A percentile compares a stretch with the other conserved stretches of the same genome.
These are phyloP conservation scores for Cartodere bifasciata DNA, from an alignment of 2,888 invertebrate genomes.

Conservation along the genomic window DNA sequence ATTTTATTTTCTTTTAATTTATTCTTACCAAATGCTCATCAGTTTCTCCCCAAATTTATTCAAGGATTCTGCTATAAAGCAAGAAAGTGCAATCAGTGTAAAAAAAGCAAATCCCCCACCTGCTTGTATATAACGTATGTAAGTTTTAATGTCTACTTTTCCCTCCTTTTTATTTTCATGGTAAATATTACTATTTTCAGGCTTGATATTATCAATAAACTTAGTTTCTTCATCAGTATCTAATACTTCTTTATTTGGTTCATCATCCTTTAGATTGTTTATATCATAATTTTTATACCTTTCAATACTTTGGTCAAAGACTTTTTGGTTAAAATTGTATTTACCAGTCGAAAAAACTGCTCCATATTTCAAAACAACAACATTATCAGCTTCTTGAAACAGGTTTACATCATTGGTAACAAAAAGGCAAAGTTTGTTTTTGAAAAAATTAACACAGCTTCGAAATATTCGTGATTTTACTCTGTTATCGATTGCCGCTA, in stretches of 20 bases:
- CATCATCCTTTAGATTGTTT: too few relatives aligned
- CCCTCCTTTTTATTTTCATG: slow-evolving; percentile 24
- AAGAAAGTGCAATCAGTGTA: slow-evolving; percentile 17
- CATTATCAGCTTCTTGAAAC: slow-evolving; percentile 37
- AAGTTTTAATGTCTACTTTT: slow-evolving; percentile 21
- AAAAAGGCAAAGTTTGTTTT: slow-evolving; percentile 42
- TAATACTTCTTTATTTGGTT: too few relatives aligned
- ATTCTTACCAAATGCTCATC: slow-evolving; percentile 25
- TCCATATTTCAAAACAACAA: slow-evolving; percentile 32
- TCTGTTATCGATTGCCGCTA: slow-evolving; percentile 62
- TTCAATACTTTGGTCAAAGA: slow-evolving; percentile 9
- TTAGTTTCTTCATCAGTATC: too few relatives aligned
- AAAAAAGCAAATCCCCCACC: slow-evolving; percentile 23
- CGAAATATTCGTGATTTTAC: slow-evolving; percentile 57
- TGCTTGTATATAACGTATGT: slow-evolving; percentile 23
- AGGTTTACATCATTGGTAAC: slow-evolving; percentile 30
- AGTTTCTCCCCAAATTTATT: slow-evolving; percentile 21
- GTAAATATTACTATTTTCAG: slow-evolving; percentile 18
- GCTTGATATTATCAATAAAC: background rate
- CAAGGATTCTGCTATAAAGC: slow-evolving; percentile 17
- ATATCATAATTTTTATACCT: too few relatives aligned
- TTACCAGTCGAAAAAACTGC: slow-evolving; percentile 9
- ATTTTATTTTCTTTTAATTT: too few relatives aligned
- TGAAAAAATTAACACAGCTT: slow-evolving; percentile 46
- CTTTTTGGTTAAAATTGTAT: too few relatives aligned